These are phyloP conservation scores for Leptopilina clavipes DNA, from an alignment of 1,140 invertebrate species.

Conservation along the genomic window DNA sequence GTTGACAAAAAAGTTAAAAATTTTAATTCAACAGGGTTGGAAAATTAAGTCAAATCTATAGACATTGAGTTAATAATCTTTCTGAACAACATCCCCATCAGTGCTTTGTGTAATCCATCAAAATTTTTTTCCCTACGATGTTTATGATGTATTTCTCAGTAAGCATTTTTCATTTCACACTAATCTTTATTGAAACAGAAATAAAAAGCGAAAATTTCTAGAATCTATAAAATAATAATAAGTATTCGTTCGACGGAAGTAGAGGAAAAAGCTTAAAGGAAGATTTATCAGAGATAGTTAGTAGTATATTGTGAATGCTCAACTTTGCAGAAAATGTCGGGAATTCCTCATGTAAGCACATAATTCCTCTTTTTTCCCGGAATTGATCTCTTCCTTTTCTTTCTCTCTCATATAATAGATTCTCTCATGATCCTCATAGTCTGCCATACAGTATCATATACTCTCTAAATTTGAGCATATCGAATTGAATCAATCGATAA, in stretches of 20 bases:
- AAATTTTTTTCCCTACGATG: not conserved
- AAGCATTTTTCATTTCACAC: not conserved
- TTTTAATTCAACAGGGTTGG: too few relatives aligned
- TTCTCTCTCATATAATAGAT: too few relatives aligned
- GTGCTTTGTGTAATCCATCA: not conserved
- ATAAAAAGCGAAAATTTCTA: not conserved
- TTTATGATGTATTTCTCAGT: not conserved
- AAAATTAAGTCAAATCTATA: too few relatives aligned
- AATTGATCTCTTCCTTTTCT: slow-evolving; percentile 12
- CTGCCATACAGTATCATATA: not conserved
- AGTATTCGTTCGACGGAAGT: not conserved
- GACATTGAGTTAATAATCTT: too few relatives aligned
- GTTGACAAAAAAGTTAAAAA: too few relatives aligned
- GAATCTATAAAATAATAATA: slow-evolving; percentile 14
- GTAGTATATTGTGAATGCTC: not conserved
- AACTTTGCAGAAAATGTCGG: slow-evolving; percentile 12
- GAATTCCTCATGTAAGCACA: slow-evolving; percentile 7
- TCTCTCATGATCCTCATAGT: not conserved
- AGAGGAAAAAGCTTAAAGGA: not conserved
- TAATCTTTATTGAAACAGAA: not conserved
- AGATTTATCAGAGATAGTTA: not conserved
- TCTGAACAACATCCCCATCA: too few relatives aligned
- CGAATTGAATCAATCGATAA: too few relatives aligned
- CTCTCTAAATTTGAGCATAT: too few relatives aligned
- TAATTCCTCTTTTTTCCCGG: not conserved